Conservation (phyloP, 2,113 vertebrate genomes). For the Passer domesticus region DNA sequence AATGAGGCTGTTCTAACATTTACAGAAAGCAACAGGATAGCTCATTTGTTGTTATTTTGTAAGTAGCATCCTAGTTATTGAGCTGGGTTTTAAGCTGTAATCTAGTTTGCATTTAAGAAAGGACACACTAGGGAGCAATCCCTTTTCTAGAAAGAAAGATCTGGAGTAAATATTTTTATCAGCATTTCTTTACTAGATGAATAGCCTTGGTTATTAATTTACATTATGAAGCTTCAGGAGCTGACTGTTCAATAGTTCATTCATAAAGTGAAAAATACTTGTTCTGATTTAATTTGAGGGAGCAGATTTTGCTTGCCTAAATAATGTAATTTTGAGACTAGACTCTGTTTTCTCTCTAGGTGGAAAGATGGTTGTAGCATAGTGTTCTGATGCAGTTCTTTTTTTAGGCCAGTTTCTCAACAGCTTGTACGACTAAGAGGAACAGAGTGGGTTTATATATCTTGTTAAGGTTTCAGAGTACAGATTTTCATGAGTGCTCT, state of each 20-base stretch:
- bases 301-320: neutral
- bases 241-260: neutral
- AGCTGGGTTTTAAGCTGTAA: neutral
- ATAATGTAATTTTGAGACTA: neutral
- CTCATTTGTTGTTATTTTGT: neutral
- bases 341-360: neutral
- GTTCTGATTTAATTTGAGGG: neutral
- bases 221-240: neutral
- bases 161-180: neutral
- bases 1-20: neutral
- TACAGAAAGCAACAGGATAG: neutral
- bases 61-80: neutral
- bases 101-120: neutral
- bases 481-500: neutral
- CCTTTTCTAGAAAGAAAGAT: neutral
- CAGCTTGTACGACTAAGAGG: neutral
- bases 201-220: neutral
- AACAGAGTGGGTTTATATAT: neutral
- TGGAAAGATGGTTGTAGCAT: neutral
- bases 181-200: neutral
- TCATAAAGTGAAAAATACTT: neutral
- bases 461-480: neutral
- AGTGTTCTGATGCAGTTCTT: neutral
- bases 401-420: neutral
- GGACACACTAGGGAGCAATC: neutral